Base-by-base conservation (phyloP, 1,140 invertebrate species). In the Latrodectus geometricus region DNA sequence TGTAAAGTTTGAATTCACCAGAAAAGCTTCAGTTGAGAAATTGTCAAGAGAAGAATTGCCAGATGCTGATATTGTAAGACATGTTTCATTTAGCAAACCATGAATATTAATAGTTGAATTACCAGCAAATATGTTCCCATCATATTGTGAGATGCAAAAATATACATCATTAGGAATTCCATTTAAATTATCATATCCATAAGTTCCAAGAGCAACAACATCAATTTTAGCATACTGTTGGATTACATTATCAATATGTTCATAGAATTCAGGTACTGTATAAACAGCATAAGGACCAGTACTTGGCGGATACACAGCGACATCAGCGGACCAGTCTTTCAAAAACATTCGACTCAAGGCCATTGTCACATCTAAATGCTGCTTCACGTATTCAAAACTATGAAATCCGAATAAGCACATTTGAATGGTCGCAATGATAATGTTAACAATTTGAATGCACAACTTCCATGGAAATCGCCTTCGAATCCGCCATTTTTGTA, bases 401-500 rank as follows among this genome's bases (percentile, higher is more conserved):
- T 95, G 96, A 89, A 96, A 95, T 7, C 97, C 98, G 93, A 99
- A 99, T 23, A 99, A 91, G 90, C 96, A 96, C 88, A 94, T 93
- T 91, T 99, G 98, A 88, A 96, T 93, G 0, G 98, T 99, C 21
- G 99, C 96, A 73, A 99, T 91, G 84, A 99, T 90, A 76, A 99
- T 97, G 93, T 99, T 99, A n/a, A 99, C 92, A 14, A 99, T 93
- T 93, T 99, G 98, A 7, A 99, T 93, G 2, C 95, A 91, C 89
- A 99, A 95, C 92, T 99, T 99, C 92, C 97, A 99, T 2, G 98
- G 98, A 91, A 98, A 97, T 90, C 96, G 94, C 87, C 94, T 92
- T 90, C 95, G 96, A 0, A 97, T 95, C 90, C 95, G 93, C 95
- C 96, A 99, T 91, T 99, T 99, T 91, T 99, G 96, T 86, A 98